Conservation (phyloP, 2,888 invertebrate genomes). For the Craniophora ligustri region DNA sequence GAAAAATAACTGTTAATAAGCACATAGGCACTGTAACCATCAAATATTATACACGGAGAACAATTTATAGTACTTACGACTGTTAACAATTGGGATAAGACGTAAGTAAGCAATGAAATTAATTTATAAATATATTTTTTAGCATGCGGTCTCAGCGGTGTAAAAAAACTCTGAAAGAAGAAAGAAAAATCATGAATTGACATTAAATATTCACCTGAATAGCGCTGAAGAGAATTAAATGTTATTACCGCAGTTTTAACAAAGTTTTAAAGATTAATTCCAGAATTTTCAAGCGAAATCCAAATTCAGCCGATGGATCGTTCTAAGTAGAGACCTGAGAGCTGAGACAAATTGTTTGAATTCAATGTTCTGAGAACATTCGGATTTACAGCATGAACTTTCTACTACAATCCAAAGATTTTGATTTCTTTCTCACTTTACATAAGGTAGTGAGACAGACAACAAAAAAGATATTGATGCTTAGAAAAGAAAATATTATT, state of each 20-base stretch:
- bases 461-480: not conserved
- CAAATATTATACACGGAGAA: too few species aligned
- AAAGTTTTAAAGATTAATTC: not conserved
- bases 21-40: too few species aligned
- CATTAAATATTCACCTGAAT: conserved; percentile 10
- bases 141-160: conserved; percentile 33
- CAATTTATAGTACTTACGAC: too few species aligned
- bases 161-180: not conserved
- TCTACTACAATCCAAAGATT: not conserved
- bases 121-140: not conserved
- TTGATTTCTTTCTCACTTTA: not conserved
- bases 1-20: too few species aligned
- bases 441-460: not conserved
- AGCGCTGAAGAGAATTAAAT: not conserved
- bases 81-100: too few species aligned
- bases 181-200: not conserved
- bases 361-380: not conserved
- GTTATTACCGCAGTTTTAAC: not conserved
- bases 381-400: not conserved
- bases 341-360: not conserved
- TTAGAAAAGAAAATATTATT: not conserved
- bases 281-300: conserved; percentile 17
- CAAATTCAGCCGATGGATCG: conserved; percentile 7
- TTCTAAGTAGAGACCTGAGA: too few species aligned
- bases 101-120: not conserved